Percentiles rank a stretch among this genome's conserved stretches.
Evolutionary conservation across 2,797 vertebrate genomes (phyloP).

Genomic region (Melanotaenia nigrans): DNA sequence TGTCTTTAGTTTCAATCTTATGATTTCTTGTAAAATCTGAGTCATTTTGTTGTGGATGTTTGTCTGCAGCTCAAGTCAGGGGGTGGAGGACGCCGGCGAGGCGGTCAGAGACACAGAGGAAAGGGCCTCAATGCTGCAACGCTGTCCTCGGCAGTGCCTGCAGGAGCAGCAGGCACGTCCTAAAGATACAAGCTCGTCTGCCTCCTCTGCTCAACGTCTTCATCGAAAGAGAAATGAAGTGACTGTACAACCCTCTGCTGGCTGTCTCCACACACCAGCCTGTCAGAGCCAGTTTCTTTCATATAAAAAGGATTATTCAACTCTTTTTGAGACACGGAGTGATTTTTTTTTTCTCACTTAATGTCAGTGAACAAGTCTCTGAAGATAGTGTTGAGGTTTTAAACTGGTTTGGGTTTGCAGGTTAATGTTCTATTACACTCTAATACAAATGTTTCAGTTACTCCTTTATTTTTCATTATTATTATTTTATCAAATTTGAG

Average conservation of each 20-base stretch:
- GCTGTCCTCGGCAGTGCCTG: conserved; percentile 40
- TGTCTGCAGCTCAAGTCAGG: conserved; percentile 75
- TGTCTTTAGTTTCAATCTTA: too few relatives aligned
- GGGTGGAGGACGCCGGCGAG: conserved; percentile 76
- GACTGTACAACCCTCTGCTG: conserved; percentile 29
- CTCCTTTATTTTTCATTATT: not conserved
- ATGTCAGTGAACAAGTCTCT: not conserved
- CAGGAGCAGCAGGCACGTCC: conserved; percentile 68
- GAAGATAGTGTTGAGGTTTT: conserved; percentile 1
- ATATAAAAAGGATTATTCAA: conserved; percentile 9
- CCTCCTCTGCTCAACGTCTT: not conserved
- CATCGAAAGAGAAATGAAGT: conserved; percentile 19
- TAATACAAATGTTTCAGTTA: not conserved
- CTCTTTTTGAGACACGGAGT: conserved; percentile 5
- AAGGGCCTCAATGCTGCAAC: conserved; percentile 61
- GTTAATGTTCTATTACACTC: not conserved
- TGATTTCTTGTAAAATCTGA: not conserved
- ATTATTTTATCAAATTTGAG: not conserved
- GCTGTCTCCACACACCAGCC: conserved; percentile 5
- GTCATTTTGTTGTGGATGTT: conserved; percentile 16
- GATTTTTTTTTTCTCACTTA: conserved; percentile 6
- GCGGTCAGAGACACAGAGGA: conserved; percentile 80
- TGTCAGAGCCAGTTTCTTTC: not conserved
- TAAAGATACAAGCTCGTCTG: conserved; percentile 32
- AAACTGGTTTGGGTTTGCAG: conserved; percentile 15